These are phyloP conservation scores for Spizella passerina DNA, from an alignment of 2,797 vertebrate species.

Conservation along the genomic window DNA sequence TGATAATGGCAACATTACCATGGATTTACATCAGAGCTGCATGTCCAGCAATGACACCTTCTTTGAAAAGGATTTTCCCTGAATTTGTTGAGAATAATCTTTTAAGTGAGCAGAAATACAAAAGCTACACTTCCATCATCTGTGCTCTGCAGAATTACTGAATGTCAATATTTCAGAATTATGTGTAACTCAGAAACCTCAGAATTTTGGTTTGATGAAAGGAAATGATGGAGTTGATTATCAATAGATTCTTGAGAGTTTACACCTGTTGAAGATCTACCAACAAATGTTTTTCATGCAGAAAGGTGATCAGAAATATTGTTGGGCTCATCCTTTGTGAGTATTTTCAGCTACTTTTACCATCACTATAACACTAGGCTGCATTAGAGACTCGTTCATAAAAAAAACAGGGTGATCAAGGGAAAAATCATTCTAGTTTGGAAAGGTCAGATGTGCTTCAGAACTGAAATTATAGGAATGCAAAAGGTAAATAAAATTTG, in stretches of 20 bases:
- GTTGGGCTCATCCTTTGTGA: not conserved
- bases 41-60: not conserved
- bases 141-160: not conserved
- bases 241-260: not conserved
- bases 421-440: not conserved
- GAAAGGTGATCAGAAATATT: not conserved
- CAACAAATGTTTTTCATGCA: not conserved
- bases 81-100: not conserved
- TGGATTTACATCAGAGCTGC: not conserved
- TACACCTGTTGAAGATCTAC: not conserved
- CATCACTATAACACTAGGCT: not conserved
- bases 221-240: fast-evolving
- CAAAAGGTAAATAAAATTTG: not conserved
- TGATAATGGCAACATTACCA: not conserved
- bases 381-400: not conserved
- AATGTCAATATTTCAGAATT: not conserved
- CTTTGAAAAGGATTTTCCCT: not conserved
- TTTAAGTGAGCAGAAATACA: not conserved
- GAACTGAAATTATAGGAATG: not conserved
- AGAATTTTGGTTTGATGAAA: not conserved
- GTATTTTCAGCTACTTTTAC: not conserved
- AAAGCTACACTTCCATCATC: not conserved
- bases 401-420: not conserved
- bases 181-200: not conserved
- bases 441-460: not conserved